These are phyloP conservation scores for Neosilurus hyrtlii DNA, from an alignment of 2,797 vertebrate genomes.

Conservation along the genomic window DNA sequence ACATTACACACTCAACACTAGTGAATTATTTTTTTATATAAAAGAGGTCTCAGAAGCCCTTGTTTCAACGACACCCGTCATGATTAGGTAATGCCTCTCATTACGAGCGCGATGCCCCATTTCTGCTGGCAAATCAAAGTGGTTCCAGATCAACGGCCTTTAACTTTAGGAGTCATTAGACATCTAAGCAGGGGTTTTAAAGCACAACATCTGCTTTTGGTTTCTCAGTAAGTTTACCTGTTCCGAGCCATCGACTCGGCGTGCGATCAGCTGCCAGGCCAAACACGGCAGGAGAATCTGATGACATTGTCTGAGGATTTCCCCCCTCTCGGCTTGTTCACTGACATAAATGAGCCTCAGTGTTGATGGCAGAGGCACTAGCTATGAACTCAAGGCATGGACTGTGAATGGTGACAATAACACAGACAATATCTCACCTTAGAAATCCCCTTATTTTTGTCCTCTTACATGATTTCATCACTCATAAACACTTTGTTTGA, in stretches of 20 bases:
- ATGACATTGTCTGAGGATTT: conserved; percentile 41
- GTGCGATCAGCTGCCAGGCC: conserved; percentile 47
- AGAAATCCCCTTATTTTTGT: conserved; percentile 18
- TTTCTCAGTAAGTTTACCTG: conserved; percentile 61
- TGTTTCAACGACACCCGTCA: conserved; percentile 43
- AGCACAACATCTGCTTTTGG: conserved; percentile 63
- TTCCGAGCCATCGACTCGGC: conserved; percentile 61
- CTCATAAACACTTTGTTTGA: conserved; percentile 59
- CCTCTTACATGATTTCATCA: conserved; percentile 43
- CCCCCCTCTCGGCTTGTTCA: conserved; percentile 8
- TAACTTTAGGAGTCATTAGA: conserved; percentile 64
- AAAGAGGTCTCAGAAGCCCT: conserved; percentile 44
- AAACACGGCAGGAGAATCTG: conserved; percentile 39
- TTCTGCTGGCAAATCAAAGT: conserved; percentile 65
- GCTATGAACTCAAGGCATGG: conserved; percentile 29
- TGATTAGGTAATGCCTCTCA: conserved; percentile 62
- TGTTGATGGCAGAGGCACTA: conserved; percentile 22
- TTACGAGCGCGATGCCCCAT: conserved; percentile 63
- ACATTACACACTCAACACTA: conserved; percentile 38
- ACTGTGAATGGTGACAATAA: conserved; percentile 14
- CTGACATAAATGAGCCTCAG: conserved; percentile 38
- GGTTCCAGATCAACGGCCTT: conserved; percentile 54
- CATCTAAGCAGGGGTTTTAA: conserved; percentile 61
- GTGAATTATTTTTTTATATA: conserved; percentile 55
- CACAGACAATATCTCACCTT: conserved; percentile 6